Evolutionary conservation across 2,797 vertebrate species (phyloP).

Genomic region (Manis javanica): DNA sequence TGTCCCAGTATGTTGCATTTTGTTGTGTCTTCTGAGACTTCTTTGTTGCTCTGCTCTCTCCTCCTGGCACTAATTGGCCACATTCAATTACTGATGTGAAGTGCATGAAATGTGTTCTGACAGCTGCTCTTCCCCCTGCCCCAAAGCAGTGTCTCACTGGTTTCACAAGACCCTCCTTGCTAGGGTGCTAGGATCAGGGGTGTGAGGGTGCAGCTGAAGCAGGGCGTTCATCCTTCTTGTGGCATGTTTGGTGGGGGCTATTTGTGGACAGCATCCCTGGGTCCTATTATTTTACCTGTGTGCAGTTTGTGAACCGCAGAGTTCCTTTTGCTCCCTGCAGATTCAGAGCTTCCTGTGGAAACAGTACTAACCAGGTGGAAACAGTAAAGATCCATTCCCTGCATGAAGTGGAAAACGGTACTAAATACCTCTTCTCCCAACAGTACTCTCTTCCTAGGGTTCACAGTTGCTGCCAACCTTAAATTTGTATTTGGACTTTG

Average conservation of each 20-base stretch:
- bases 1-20: constrained; percentile 29
- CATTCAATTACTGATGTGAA: constrained; percentile 11
- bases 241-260: not conserved
- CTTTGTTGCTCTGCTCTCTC: constrained; percentile 24
- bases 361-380: not conserved
- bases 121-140: not conserved
- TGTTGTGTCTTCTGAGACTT: not conserved
- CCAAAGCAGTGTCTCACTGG: not conserved
- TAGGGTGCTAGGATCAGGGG: not conserved
- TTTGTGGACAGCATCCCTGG: fast-evolving
- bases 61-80: constrained; percentile 50
- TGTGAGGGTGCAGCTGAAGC: not conserved
- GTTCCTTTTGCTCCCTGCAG: not conserved
- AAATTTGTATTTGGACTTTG: not conserved
- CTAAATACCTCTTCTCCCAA: not conserved
- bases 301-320: not conserved
- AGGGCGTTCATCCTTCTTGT: fast-evolving
- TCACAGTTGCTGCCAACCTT: not conserved
- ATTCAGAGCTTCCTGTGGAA: not conserved
- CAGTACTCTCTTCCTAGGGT: not conserved
- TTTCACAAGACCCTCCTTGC: not conserved
- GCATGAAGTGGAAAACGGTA: not conserved
- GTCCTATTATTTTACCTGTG: not conserved
- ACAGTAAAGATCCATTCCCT: not conserved
- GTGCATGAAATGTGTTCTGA: constrained; percentile 24